phyloP scores from a whole-genome alignment of 2,888 invertebrate genomes.

The Neoitamus cyanurus region DNA sequence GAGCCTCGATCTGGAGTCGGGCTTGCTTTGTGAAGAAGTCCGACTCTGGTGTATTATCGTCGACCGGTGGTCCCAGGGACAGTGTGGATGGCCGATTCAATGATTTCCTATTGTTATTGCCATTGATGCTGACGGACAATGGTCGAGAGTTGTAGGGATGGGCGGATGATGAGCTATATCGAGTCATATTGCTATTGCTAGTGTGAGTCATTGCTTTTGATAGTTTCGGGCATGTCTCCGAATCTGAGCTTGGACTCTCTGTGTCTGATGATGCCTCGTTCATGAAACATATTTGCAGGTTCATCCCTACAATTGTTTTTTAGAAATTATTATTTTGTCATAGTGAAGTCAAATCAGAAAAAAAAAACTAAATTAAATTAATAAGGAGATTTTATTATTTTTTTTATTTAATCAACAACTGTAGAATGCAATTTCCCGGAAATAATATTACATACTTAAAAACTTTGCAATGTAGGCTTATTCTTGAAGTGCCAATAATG shows the following conservation, averaged over 20 bases:
- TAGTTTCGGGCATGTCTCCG: conserved; percentile 69
- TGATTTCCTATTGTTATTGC: conserved; percentile 54
- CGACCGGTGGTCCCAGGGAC: conserved; percentile 67
- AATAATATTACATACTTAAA: too few species aligned
- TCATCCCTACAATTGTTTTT: conserved; percentile 75
- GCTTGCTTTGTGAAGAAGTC: conserved; percentile 86
- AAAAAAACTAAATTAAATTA: too few species aligned
- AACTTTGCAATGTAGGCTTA: too few species aligned
- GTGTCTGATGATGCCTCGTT: conserved; percentile 90
- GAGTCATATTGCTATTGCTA: conserved; percentile 53
- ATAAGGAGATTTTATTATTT: too few species aligned
- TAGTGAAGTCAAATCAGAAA: too few species aligned
- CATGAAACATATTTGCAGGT: conserved; percentile 96
- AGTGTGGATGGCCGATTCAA: conserved; percentile 66
- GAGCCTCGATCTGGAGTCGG: conserved; percentile 85
- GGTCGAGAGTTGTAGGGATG: conserved; percentile 59
- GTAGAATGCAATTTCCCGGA: too few species aligned
- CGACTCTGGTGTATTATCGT: conserved; percentile 72
- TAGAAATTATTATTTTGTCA: background rate
- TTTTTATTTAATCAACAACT: too few species aligned
- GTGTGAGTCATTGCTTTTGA: conserved; percentile 56
- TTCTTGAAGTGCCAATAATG: too few species aligned
- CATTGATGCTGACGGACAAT: conserved; percentile 56
- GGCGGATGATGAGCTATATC: conserved; percentile 50
- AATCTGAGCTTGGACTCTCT: conserved; percentile 81